Base-by-base conservation (phyloP, 1,140 invertebrate genomes). In the Micrasema longulum region DNA sequence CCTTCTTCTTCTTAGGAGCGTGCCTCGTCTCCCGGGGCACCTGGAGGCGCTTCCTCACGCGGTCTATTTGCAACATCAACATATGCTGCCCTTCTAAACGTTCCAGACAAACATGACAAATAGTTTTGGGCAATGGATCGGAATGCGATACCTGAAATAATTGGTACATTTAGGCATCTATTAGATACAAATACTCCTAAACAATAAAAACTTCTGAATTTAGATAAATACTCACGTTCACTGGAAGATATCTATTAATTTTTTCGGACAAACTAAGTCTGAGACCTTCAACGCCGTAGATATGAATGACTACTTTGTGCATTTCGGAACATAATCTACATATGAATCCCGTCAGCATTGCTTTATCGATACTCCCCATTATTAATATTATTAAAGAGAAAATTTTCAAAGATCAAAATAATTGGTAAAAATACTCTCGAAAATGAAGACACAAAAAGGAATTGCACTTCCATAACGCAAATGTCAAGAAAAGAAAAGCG, bases 251-350 rank as follows among this genome's bases (percentile, higher is more conserved):
- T 75, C 87, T 88, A 80, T 91, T 91, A 71, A 93, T 92, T 86
- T 92, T 92, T 73, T 91, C 89, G 6, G 90, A 89, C 63, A 93
- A 86, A 77, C 88, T 88, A 79, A 91, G 84, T 75, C 89, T 88
- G 77, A 88, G 87, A 45, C 91, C 91, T 84, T 92, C 89, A 78
- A 92, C 90, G 5, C 91, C 90, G 81, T 91, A 92, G 78, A 92
- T 91, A 79, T 92, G 91, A 74, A 92, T 88, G 57, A 93, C 91
- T 77, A 90, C 90, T 79, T 88, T 86, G 80, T 92, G 91, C 90
- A 92, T 91, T 87, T 92, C 91, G 50, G 91, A 92, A 83, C 91
- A 93, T 35, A 93, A 87, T 80, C 91, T 87, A 83, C 91, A 92
- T 79, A 92, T 90, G 83, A 92, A 93, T 74, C 91, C 91, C 26